These are phyloP conservation scores for Octopus sinensis DNA, from an alignment of 1,140 invertebrate species.

Conservation along the genomic window DNA sequence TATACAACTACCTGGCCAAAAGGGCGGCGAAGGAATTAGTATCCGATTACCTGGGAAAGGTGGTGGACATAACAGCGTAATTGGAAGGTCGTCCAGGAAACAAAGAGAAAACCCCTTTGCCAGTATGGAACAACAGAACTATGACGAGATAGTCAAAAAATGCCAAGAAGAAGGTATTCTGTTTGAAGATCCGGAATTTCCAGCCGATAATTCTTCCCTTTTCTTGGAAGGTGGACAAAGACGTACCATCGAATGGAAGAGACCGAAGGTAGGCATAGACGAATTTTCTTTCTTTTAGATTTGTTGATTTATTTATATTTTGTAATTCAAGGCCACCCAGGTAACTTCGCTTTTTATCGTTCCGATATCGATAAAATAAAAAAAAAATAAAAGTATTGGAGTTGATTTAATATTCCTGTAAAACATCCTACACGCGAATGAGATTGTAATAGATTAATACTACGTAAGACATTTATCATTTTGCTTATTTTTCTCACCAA, in stretches of 20 bases:
- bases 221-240: constrained; percentile 46
- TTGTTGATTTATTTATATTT: no score
- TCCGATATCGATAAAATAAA: no score
- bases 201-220: constrained; percentile 42
- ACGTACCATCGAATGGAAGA: constrained; percentile 49
- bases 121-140: constrained; percentile 41
- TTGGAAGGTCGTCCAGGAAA: constrained; percentile 33
- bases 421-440: no score
- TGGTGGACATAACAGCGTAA: background rate
- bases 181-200: constrained; percentile 56
- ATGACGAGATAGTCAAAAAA: constrained; percentile 43
- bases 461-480: no score
- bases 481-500: no score
- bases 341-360: no score
- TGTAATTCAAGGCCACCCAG: no score
- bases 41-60: background rate
- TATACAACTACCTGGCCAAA: background rate
- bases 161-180: constrained; percentile 44
- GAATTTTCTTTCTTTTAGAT: no score
- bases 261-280: constrained; percentile 44
- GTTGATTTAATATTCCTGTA: no score
- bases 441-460: no score
- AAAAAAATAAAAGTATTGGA: no score
- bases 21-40: background rate
- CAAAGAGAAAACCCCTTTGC: constrained; percentile 44